These are phyloP conservation scores for Sebastolobus alascanus DNA, from an alignment of 2,797 vertebrate species.

Conservation along the genomic window DNA sequence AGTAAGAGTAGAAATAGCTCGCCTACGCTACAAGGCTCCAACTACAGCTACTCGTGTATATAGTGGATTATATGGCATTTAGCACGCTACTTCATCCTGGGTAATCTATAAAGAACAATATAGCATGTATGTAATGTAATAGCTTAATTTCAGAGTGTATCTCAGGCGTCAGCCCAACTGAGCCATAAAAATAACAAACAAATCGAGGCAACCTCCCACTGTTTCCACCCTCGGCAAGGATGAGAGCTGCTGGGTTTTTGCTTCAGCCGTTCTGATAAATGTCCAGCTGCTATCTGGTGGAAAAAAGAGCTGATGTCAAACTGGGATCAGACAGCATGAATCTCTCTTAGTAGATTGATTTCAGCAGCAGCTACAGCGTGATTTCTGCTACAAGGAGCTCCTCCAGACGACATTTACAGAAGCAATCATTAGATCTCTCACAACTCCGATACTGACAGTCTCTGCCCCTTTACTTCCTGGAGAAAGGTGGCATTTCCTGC, in stretches of 20 bases:
- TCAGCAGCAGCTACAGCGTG: conserved; percentile 12
- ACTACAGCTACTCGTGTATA: conserved; percentile 41
- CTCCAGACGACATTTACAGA: not conserved
- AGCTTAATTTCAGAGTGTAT: conserved; percentile 52
- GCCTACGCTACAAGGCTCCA: conserved; percentile 18
- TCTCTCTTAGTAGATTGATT: not conserved
- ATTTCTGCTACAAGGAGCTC: conserved; percentile 2
- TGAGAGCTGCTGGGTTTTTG: conserved; percentile 19
- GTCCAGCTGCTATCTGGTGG: conserved; percentile 60
- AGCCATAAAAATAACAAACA: conserved; percentile 54
- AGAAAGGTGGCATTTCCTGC: conserved; percentile 39
- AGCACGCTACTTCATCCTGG: conserved; percentile 47
- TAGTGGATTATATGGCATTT: conserved; percentile 49
- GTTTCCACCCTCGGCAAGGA: conserved; percentile 24
- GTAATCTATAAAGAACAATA: conserved; percentile 56
- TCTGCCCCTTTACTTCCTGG: conserved; percentile 9
- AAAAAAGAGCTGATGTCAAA: conserved; percentile 30
- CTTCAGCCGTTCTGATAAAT: conserved; percentile 23
- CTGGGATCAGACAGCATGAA: conserved; percentile 12
- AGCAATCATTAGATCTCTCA: conserved; percentile 15
- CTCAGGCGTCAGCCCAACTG: conserved; percentile 59
- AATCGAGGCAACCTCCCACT: conserved; percentile 26
- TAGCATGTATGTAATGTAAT: conserved; percentile 51
- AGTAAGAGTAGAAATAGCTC: conserved; percentile 9
- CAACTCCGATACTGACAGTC: conserved; percentile 8